Percentiles rank a stretch among this genome's conserved stretches.
These are phyloP conservation scores for Elegia similella DNA, from an alignment of 2,888 invertebrate genomes.

Conservation along the genomic window DNA sequence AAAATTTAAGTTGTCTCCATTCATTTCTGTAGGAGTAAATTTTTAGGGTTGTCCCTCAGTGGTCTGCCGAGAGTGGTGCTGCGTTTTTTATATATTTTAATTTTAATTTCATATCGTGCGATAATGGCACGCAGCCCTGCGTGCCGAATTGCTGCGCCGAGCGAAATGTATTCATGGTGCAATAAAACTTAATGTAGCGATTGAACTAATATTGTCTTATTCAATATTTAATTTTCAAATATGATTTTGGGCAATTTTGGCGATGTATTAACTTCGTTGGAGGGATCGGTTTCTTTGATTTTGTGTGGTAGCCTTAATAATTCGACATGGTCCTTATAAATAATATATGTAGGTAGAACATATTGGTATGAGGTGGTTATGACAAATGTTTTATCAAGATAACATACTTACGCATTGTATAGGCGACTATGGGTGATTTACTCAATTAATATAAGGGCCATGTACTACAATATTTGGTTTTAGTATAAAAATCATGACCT, in stretches of 20 bases:
- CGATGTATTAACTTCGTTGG: conserved; percentile 70
- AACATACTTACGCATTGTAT: too few species aligned
- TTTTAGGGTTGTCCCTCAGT: conserved; percentile 77
- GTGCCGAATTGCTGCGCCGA: conserved; percentile 67
- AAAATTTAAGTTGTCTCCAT: conserved; percentile 40
- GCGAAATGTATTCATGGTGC: conserved; percentile 75
- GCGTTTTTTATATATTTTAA: conserved; percentile 80
- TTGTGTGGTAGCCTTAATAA: not conserved
- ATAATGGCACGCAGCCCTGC: conserved; percentile 79
- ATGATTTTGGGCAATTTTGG: conserved; percentile 65
- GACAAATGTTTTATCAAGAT: too few species aligned
- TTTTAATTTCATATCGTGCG: conserved; percentile 81
- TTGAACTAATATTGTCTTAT: conserved; percentile 81
- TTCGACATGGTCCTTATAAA: not conserved
- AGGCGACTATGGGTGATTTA: too few species aligned
- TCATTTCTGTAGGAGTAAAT: conserved; percentile 53
- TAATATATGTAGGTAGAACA: too few species aligned
- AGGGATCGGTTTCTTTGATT: conserved; percentile 27
- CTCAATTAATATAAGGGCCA: too few species aligned
- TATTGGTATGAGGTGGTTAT: too few species aligned
- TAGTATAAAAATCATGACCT: too few species aligned
- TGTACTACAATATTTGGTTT: too few species aligned
- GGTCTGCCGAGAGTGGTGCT: conserved; percentile 76
- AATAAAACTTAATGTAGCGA: conserved; percentile 80
- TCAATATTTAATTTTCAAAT: conserved; percentile 77